Evolutionary conservation across 2,888 invertebrate species (phyloP).

Genomic region (Lycocerus yunnanus): DNA sequence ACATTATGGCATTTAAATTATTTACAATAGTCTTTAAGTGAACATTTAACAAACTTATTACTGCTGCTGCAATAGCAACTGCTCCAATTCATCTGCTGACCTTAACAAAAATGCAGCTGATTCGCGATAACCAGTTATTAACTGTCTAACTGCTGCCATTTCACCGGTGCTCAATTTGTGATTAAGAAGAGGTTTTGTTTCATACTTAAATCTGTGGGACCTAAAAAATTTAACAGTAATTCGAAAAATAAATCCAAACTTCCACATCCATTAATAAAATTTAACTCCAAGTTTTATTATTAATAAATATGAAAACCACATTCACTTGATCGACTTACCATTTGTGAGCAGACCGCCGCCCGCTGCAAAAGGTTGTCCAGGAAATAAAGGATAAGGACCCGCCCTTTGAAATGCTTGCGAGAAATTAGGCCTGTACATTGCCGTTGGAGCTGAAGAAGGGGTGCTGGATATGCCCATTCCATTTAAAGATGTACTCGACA

Average conservation of each 20-base stretch:
- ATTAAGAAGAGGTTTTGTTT: conserved; percentile 72
- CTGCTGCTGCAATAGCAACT: conserved; percentile 83
- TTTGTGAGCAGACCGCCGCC: conserved; percentile 51
- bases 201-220: conserved; percentile 91
- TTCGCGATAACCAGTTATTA: conserved; percentile 95
- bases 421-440: conserved; percentile 74
- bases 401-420: conserved; percentile 72
- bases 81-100: conserved; percentile 94
- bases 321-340: conserved; percentile 40
- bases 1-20: conserved; percentile 26
- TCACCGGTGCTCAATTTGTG: conserved; percentile 91
- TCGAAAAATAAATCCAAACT: neutral
- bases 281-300: neutral
- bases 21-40: conserved; percentile 14
- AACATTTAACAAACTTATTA: conserved; percentile 48
- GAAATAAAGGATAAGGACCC: conserved; percentile 59
- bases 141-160: conserved; percentile 90
- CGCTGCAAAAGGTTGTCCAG: conserved; percentile 51
- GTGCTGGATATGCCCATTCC: conserved; percentile 56
- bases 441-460: conserved; percentile 59
- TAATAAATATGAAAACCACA: neutral
- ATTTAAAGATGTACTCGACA: conserved; percentile 50
- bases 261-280: neutral
- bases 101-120: conserved; percentile 93
- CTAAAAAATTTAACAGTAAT: conserved; percentile 58